Evolutionary conservation across 1,140 invertebrate genomes (phyloP).

Genomic region (Bombus ignitus): DNA sequence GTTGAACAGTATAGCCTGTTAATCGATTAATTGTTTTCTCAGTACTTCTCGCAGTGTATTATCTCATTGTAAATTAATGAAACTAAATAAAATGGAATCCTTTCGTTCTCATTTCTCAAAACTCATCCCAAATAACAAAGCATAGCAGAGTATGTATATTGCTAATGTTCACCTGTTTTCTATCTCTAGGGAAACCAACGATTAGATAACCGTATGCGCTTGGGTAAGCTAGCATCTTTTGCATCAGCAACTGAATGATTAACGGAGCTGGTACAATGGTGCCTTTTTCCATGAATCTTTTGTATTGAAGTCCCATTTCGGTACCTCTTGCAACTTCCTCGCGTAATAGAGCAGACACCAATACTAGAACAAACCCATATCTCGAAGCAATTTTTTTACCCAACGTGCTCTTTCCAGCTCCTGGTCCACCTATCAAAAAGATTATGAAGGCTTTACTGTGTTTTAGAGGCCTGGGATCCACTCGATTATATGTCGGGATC

Average conservation of each 20-base stretch:
- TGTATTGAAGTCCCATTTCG: slow-evolving; percentile 25
- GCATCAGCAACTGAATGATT: slow-evolving; percentile 59
- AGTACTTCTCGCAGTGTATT: neutral
- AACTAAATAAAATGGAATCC: neutral
- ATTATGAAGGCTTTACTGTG: slow-evolving; percentile 58
- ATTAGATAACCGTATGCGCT: slow-evolving; percentile 65
- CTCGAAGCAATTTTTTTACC: slow-evolving; percentile 53
- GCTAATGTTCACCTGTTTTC: slow-evolving; percentile 56
- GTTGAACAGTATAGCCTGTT: slow-evolving; percentile 52
- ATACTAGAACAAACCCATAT: slow-evolving; percentile 59
- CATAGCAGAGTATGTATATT: neutral
- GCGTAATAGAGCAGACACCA: slow-evolving; percentile 58
- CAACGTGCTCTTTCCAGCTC: slow-evolving; percentile 62
- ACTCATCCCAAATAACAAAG: neutral
- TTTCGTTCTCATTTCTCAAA: neutral
- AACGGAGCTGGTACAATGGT: slow-evolving; percentile 36
- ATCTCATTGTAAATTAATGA: neutral
- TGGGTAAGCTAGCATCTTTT: slow-evolving; percentile 64
- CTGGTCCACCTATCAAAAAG: slow-evolving; percentile 70
- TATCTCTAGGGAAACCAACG: slow-evolving; percentile 70
- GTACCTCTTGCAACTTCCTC: slow-evolving; percentile 47
- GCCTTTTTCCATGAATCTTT: slow-evolving; percentile 29
- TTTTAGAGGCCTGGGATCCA: slow-evolving; percentile 40
- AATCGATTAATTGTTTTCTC: slow-evolving; percentile 15
- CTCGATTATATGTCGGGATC: slow-evolving; percentile 18